Evolutionary conservation across 2,888 invertebrate species (phyloP).

Genomic region (Sesia bembeciformis): DNA sequence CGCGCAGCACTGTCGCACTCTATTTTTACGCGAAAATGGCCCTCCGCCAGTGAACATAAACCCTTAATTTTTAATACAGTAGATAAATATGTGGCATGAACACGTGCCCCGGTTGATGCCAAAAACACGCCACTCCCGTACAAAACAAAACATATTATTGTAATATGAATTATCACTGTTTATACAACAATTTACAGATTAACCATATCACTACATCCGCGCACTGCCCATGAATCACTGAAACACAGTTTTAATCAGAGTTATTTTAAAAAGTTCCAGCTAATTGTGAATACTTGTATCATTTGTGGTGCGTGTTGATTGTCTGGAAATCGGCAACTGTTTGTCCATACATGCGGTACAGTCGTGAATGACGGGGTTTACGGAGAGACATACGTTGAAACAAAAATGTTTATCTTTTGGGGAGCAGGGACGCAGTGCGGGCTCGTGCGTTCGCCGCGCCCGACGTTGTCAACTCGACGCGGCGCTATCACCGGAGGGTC

Average conservation of each 20-base stretch:
- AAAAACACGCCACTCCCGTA: constrained; percentile 6
- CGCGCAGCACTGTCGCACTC: background rate
- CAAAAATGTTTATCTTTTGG: constrained; percentile 19
- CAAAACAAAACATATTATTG: background rate
- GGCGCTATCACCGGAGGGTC: constrained; percentile 54
- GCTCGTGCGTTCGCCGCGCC: constrained; percentile 26
- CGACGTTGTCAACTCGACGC: constrained; percentile 34
- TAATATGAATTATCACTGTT: background rate
- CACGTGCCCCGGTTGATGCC: constrained; percentile 8
- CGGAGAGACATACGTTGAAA: constrained; percentile 1
- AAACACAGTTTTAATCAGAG: constrained; percentile 27
- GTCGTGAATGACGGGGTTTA: background rate
- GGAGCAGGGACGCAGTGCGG: constrained; percentile 10
- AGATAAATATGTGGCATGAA: background rate
- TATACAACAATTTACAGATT: background rate
- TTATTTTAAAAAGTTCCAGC: too few species aligned
- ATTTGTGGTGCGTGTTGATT: too few species aligned
- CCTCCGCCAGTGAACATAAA: constrained; percentile 8
- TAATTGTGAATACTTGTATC: too few species aligned
- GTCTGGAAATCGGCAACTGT: background rate
- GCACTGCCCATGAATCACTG: constrained; percentile 40
- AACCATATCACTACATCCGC: constrained; percentile 38
- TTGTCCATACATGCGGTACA: background rate
- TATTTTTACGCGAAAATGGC: constrained; percentile 9
- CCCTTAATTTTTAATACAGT: constrained; percentile 17